These are phyloP conservation scores for Gallinago paraguaiae DNA, from an alignment of 2,113 vertebrate species.

Conservation along the genomic window DNA sequence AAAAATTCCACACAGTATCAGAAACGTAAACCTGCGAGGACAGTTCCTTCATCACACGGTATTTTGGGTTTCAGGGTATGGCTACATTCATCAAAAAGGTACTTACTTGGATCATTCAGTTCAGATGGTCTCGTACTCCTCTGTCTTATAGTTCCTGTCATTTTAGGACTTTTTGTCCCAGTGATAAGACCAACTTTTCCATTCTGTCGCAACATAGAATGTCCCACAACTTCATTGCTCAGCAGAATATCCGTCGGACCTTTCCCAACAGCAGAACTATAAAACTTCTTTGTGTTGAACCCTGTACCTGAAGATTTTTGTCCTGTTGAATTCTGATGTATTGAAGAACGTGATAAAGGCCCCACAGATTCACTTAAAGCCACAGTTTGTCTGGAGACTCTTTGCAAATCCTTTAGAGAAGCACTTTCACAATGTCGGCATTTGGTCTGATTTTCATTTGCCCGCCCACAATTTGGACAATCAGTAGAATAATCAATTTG, in stretches of 20 bases:
- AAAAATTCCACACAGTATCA: not conserved
- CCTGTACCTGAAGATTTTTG: conserved; percentile 78
- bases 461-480: conserved; percentile 81
- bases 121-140: conserved; percentile 75
- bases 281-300: conserved; percentile 82
- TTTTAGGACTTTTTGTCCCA: conserved; percentile 75
- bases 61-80: not conserved
- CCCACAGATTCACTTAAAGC: conserved; percentile 71
- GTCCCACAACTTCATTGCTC: conserved; percentile 74
- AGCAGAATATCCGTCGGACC: conserved; percentile 73
- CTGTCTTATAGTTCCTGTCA: conserved; percentile 75
- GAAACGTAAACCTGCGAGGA: not conserved
- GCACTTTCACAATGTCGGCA: conserved; percentile 81
- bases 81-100: not conserved
- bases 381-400: conserved; percentile 73
- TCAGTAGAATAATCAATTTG: conserved; percentile 74
- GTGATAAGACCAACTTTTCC: conserved; percentile 74
- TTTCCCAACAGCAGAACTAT: conserved; percentile 75
- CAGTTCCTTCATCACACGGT: not conserved
- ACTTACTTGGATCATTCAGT: conserved; percentile 95
- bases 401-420: conserved; percentile 72
- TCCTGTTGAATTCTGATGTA: conserved; percentile 81
- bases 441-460: conserved; percentile 79
- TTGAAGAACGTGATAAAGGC: conserved; percentile 81
- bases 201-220: conserved; percentile 77